Base-by-base conservation (phyloP, 1,140 invertebrate species). In the Heliconius himera region DNA sequence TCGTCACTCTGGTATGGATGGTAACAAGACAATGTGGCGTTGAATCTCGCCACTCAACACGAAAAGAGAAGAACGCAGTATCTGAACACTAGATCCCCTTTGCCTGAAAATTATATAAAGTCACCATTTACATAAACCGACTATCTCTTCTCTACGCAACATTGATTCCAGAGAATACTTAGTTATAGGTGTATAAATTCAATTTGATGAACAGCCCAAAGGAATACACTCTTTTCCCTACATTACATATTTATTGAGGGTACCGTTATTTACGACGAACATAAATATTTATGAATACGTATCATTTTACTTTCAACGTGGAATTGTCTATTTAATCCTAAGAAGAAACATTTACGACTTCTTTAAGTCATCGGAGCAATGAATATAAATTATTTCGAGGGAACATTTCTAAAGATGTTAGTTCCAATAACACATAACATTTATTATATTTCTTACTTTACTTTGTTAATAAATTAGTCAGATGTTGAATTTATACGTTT, bases 211-310 rank as follows among this genome's bases (percentile, higher is more conserved):
- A 66, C 22, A 66, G 13, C 60, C 26, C 60, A 66, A 18, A 66
- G 60, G 60, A 29, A 66, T 22, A 22, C 54, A 66, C 60, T 66
- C 60, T 66, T 72, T 72, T 38, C 20, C 70, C 70, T 72, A 72
- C 33, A 72, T 72, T 41, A 72, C 70, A 72, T 72, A 72, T 72
- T 41, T 72, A 72, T 72, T 72, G 70, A 72, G 29, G 36, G 36
- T 41, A 72, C 70, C 33, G 70, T 41, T 72, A 38, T 72, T 72
- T 72, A 72, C 36, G 36, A 41, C 36, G n/a, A 72, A 78, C 73
- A 86, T 88, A 89, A 90, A 88, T 86, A 87, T 88, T 89, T 88
- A 90, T 88, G 83, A 78, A 82, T 72, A 36, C 33, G 77, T 88
- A 87, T 88, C 85, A 85, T 85, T 86, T 90, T 88, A 84, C 87